Evolutionary conservation across 2,888 invertebrate species (phyloP).

Genomic region (Exocentrus adspersus): DNA sequence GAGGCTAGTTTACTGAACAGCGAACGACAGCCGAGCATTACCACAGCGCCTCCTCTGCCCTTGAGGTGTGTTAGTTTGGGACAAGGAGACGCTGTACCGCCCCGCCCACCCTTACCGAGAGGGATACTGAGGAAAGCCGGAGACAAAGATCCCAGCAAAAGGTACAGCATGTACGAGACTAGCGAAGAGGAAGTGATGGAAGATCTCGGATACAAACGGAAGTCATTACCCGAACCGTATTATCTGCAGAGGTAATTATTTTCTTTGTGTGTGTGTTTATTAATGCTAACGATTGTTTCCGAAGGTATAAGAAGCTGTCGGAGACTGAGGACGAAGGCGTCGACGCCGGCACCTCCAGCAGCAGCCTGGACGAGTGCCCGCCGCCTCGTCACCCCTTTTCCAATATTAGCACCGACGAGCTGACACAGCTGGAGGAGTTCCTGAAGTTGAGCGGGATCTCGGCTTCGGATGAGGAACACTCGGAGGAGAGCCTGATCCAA

Average conservation of each 20-base stretch:
- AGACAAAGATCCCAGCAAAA: slow-evolving; percentile 43
- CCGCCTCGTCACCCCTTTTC: slow-evolving; percentile 47
- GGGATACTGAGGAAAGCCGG: slow-evolving; percentile 69
- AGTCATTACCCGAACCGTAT: slow-evolving; percentile 81
- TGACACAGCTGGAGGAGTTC: slow-evolving; percentile 77
- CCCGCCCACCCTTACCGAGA: slow-evolving; percentile 76
- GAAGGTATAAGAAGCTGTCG: slow-evolving; percentile 56
- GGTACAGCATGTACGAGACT: slow-evolving; percentile 85
- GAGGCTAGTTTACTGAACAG: slow-evolving; percentile 75
- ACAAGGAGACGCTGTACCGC: slow-evolving; percentile 70
- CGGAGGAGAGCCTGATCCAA: slow-evolving; percentile 74
- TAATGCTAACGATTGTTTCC: slow-evolving; percentile 35
- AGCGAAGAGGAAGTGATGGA: slow-evolving; percentile 66
- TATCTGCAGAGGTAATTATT: slow-evolving; percentile 46
- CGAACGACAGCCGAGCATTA: slow-evolving; percentile 64
- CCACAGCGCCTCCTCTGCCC: slow-evolving; percentile 68
- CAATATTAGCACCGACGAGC: slow-evolving; percentile 69
- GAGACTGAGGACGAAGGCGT: slow-evolving; percentile 72
- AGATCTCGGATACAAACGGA: slow-evolving; percentile 69
- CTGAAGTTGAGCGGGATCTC: slow-evolving; percentile 77
- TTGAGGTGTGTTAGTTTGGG: slow-evolving; percentile 74
- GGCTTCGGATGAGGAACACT: slow-evolving; percentile 73
- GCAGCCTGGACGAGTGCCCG: slow-evolving; percentile 67
- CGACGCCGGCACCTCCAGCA: slow-evolving; percentile 65
- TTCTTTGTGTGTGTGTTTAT: too few species aligned